These are phyloP conservation scores for Anas bahamensis DNA, from an alignment of 2,797 vertebrate species.

Conservation along the genomic window DNA sequence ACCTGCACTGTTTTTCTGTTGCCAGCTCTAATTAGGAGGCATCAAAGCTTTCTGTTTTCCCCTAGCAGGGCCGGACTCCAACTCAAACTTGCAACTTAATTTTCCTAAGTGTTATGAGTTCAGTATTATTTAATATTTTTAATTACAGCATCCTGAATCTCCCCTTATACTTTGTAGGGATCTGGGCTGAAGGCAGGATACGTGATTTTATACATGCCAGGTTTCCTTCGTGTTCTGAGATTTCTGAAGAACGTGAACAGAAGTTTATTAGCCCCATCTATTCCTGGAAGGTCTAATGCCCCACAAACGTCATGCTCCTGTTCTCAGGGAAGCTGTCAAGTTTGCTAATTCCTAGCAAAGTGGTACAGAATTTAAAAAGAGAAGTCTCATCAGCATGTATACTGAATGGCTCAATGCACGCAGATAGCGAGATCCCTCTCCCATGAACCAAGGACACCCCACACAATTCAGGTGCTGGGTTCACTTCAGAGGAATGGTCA, in stretches of 20 bases:
- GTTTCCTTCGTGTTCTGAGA: background rate
- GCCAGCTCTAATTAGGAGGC: background rate
- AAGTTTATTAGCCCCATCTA: background rate
- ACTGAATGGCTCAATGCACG: background rate
- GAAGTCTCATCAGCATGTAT: background rate
- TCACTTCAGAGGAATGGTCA: background rate
- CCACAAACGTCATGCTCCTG: background rate
- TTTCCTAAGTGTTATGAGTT: background rate
- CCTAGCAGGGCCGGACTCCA: background rate
- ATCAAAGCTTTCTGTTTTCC: background rate
- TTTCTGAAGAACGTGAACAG: background rate
- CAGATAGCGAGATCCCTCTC: background rate
- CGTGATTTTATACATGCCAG: background rate
- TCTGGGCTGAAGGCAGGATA: background rate
- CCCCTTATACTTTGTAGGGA: background rate
- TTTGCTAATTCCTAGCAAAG: background rate
- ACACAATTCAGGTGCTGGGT: background rate
- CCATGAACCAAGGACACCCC: background rate
- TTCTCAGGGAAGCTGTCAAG: background rate
- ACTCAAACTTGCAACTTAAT: slow-evolving; percentile 24
- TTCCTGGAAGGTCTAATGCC: background rate
- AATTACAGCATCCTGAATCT: background rate
- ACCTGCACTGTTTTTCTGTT: background rate
- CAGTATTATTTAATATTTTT: background rate
- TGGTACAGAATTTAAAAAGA: background rate